These are phyloP conservation scores for Chelonus formosanus DNA, from an alignment of 2,888 invertebrate genomes.

Conservation along the genomic window DNA sequence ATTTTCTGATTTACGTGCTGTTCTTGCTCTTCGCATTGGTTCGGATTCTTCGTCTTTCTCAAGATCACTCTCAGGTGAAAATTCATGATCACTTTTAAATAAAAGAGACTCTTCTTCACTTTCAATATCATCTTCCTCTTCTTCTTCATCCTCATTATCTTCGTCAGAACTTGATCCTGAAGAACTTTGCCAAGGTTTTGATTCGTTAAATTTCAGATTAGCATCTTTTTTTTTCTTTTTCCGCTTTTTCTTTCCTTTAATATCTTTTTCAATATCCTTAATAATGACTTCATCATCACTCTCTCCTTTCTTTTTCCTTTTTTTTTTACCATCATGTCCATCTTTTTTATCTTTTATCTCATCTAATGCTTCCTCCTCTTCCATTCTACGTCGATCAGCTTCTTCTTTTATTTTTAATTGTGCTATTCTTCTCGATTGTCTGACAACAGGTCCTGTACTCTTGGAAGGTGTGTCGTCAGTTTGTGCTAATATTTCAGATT, in stretches of 20 bases:
- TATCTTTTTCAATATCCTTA: conserved; percentile 42
- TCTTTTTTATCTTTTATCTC: conserved; percentile 66
- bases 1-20: conserved; percentile 75
- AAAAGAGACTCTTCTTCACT: conserved; percentile 64
- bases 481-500: conserved; percentile 43
- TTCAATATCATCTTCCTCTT: conserved; percentile 65
- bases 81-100: conserved; percentile 89
- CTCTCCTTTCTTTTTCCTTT: conserved; percentile 42
- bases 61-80: conserved; percentile 89
- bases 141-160: conserved; percentile 63
- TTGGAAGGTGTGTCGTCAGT: background rate
- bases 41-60: conserved; percentile 77
- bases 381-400: conserved; percentile 77
- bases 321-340: conserved; percentile 42
- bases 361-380: conserved; percentile 74
- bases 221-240: conserved; percentile 59
- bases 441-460: conserved; percentile 68
- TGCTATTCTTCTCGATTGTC: conserved; percentile 86
- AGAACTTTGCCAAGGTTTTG: conserved; percentile 71
- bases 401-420: conserved; percentile 88
- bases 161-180: conserved; percentile 67
- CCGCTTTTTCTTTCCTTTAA: conserved; percentile 58
- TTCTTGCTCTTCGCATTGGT: conserved; percentile 84
- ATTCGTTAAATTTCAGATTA: conserved; percentile 63
- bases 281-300: conserved; percentile 41